Evolutionary conservation across 1,140 invertebrate species (phyloP), one percentile per base, ranked within the genome.

Genomic region (Zaprionus davidi): DNA sequence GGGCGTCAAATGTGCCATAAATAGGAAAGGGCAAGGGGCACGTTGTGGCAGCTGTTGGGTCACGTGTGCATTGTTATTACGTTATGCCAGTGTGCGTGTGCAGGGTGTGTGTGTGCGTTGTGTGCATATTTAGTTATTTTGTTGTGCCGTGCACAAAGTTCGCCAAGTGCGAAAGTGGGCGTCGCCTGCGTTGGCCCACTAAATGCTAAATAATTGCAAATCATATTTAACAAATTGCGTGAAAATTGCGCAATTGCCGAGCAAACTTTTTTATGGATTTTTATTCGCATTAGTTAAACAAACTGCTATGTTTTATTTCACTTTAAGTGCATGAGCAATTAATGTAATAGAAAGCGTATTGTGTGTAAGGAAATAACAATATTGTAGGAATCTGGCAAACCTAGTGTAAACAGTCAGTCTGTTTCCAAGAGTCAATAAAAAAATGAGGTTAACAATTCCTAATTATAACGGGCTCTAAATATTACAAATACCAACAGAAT

Each of bases 1-100:
- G 22, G 64, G 11, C 26, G 22, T 51, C 17, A 38, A 69, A 36
- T 26, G 53, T 46, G 59, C 60, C 51, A 53, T 75, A 79, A 80
- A 53, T 36, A 62, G 36, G n/a, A 46, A 51, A 49, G 46, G 28
- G 22, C 46, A 51, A 24, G 46, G 20, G 20, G 44, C 44, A 20
- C 44, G 7, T 22, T 22, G 60, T 31, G 57, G 53, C 44, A 74
- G 78, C 62, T 76, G 66, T 51, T 41, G 58, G 22, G n/a, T 46
- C 62, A 74, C 28, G 70, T 78, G 71, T 36, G 64, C 66, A 17
- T 11, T 24, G 26, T 24, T 58, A 22, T 17, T 67, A 49, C n/a
- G 22, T 46, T 31, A 11, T 20, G 41, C 41, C n/a, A 17, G 38
- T 46, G 41, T 46, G 41, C 17, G 41, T 17, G 41, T 44, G n/a